Evolutionary conservation across 2,888 invertebrate genomes (phyloP).

Genomic region (Epistrophe eligans): DNA sequence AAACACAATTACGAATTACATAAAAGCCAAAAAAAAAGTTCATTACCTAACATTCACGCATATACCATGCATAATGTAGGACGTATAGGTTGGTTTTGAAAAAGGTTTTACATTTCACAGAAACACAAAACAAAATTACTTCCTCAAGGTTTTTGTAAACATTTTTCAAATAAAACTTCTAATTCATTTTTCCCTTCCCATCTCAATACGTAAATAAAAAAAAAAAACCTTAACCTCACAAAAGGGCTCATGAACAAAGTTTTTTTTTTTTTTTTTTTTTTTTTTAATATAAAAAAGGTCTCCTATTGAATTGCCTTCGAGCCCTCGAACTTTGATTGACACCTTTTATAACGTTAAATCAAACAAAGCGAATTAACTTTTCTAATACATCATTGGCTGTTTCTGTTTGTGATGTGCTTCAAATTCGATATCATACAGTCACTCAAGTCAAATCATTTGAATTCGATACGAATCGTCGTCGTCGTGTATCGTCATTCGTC

Average conservation of each 20-base stretch:
- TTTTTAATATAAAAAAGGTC: too few species aligned
- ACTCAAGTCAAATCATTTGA: neutral
- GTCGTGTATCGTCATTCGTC: too few species aligned
- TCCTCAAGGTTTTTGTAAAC: constrained; percentile 49
- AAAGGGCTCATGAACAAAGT: constrained; percentile 38
- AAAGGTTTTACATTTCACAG: constrained; percentile 4
- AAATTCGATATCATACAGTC: constrained; percentile 47
- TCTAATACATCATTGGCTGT: constrained; percentile 49
- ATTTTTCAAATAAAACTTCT: constrained; percentile 18
- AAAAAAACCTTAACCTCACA: neutral
- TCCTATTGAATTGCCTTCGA: constrained; percentile 42
- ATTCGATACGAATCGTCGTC: constrained; percentile 42
- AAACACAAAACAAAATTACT: constrained; percentile 31
- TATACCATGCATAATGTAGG: neutral
- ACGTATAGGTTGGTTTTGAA: neutral
- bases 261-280: too few species aligned
- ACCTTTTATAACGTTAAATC: constrained; percentile 35
- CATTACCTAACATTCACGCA: constrained; percentile 12
- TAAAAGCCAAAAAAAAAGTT: constrained; percentile 17
- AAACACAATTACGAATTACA: constrained; percentile 16
- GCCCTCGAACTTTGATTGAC: constrained; percentile 70
- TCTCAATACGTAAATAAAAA: neutral
- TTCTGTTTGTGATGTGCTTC: constrained; percentile 38
- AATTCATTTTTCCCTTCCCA: constrained; percentile 21
- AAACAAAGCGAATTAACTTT: constrained; percentile 71